Conservation (phyloP, 2,797 vertebrate genomes). For the Crocodylus rhombifer region DNA sequence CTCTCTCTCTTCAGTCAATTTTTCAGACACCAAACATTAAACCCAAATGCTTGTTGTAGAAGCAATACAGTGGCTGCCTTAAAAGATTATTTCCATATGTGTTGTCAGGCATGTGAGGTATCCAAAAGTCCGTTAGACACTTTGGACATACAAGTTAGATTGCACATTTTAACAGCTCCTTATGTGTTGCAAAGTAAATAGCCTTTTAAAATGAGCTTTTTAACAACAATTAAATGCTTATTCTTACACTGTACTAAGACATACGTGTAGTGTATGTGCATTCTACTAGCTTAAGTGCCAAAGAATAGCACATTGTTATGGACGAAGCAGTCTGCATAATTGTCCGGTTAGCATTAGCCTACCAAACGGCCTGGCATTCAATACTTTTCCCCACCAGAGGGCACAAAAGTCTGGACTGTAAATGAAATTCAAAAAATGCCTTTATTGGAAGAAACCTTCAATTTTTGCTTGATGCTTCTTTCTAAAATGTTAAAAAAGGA, state of each 20-base stretch:
- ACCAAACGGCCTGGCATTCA: neutral
- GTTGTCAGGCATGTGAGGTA: neutral
- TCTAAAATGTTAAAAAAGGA: conserved; percentile 9
- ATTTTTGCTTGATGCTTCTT: neutral
- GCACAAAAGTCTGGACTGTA: conserved; percentile 35
- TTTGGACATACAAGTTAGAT: accelerated
- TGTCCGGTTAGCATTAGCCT: neutral
- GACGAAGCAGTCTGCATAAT: neutral
- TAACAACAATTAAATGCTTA: neutral
- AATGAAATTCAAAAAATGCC: neutral
- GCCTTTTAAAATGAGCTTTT: neutral
- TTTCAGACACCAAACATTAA: neutral
- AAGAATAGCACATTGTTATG: neutral
- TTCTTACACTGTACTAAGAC: neutral
- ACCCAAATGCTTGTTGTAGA: too few relatives aligned
- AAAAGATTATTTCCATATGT: neutral
- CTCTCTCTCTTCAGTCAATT: neutral
- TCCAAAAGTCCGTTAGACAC: neutral
- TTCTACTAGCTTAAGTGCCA: neutral
- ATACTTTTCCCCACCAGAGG: conserved; percentile 47
- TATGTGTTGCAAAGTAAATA: accelerated
- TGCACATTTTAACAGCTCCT: neutral
- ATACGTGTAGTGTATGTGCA: neutral
- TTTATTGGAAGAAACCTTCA: neutral
- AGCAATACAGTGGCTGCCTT: too few relatives aligned